phyloP scores from a whole-genome alignment of 2,797 vertebrate genomes.

The Sorex maritimensis region DNA sequence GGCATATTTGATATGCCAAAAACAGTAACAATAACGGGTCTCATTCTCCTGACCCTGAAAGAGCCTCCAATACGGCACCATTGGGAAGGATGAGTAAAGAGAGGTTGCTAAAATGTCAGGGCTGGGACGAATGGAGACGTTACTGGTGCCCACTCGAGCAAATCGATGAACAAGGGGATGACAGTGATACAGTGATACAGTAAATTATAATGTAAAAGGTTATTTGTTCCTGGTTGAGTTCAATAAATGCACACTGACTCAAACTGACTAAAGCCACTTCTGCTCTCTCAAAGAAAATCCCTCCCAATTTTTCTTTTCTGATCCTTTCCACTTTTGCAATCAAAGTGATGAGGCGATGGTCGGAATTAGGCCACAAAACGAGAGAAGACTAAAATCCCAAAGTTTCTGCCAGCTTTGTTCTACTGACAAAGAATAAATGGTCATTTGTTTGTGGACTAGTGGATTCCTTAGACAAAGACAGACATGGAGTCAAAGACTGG shows the following conservation, averaged over 20 bases:
- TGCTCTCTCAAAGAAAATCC: background rate
- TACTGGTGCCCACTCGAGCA: no score
- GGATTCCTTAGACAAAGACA: background rate
- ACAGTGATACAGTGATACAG: no score
- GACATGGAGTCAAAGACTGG: background rate
- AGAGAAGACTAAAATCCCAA: background rate
- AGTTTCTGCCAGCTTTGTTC: background rate
- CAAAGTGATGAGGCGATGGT: background rate
- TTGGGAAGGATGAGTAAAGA: no score
- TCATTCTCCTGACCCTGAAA: no score
- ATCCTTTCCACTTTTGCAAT: background rate
- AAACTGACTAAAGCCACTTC: conserved; percentile 9
- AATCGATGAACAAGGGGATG: no score
- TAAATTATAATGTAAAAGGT: background rate
- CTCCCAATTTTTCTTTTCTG: conserved; percentile 5
- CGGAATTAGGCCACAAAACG: background rate
- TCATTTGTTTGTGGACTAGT: background rate
- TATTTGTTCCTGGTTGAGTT: background rate
- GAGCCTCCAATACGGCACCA: no score
- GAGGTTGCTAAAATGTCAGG: no score
- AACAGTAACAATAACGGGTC: no score
- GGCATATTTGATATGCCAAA: no score
- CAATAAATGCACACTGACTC: background rate
- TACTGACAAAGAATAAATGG: background rate
- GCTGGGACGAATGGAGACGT: no score